A percentile compares a stretch with the other conserved stretches of the same genome.
Evolutionary conservation across 2,113 vertebrate genomes (phyloP).

Genomic region (Esox niger): DNA sequence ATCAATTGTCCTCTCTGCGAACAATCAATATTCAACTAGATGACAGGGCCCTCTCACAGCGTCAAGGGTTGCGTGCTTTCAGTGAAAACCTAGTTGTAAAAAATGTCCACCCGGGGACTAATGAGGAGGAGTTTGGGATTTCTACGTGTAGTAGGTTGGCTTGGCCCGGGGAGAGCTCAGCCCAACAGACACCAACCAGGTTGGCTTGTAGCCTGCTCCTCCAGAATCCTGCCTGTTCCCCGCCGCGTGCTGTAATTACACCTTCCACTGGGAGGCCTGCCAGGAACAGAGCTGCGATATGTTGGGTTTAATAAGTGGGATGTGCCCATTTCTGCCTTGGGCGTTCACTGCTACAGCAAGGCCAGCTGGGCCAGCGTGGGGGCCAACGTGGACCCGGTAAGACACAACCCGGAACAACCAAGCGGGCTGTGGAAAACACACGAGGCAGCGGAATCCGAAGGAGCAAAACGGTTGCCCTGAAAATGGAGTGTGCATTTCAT

Average conservation of each 20-base stretch:
- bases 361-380: constrained; percentile 53
- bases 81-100: constrained; percentile 22
- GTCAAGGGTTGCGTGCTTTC: constrained; percentile 20
- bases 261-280: constrained; percentile 27
- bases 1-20: constrained; percentile 64
- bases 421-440: constrained; percentile 5
- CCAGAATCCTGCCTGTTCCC: constrained; percentile 36
- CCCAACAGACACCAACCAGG: constrained; percentile 14
- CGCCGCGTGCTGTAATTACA: constrained; percentile 55
- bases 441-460: too few relatives aligned
- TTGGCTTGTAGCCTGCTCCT: constrained; percentile 38
- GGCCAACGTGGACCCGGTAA: constrained; percentile 41
- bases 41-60: constrained; percentile 40
- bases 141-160: not conserved
- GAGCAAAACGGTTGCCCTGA: too few relatives aligned
- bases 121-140: not conserved
- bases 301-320: constrained; percentile 27
- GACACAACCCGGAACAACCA: constrained; percentile 24
- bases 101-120: constrained; percentile 16
- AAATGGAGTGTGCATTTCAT: too few relatives aligned
- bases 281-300: constrained; percentile 18
- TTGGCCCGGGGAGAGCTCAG: constrained; percentile 16
- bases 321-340: constrained; percentile 40
- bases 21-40: constrained; percentile 55
- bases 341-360: constrained; percentile 44